A percentile compares a stretch with the other conserved stretches of the same genome.
Conservation (phyloP, 2,888 invertebrate genomes). For the Drosophila aldrichi region DNA sequence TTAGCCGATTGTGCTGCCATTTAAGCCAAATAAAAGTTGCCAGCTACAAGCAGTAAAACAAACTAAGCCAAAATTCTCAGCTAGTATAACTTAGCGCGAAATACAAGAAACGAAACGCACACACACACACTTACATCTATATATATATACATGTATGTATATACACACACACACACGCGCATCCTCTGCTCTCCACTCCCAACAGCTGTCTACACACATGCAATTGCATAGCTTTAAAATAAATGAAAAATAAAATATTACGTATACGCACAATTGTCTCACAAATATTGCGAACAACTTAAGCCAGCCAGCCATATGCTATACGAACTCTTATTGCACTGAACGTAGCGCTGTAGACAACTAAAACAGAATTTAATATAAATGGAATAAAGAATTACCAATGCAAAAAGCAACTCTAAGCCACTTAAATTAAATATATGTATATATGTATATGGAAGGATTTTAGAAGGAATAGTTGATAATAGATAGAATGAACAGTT, state of each 20-base stretch:
- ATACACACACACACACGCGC: not conserved
- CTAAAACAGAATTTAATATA: not conserved
- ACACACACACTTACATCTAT: not conserved
- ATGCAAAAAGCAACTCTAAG: too few relatives aligned
- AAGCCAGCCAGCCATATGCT: constrained; percentile 5
- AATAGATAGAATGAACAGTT: too few relatives aligned
- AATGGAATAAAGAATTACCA: not conserved
- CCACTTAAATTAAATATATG: too few relatives aligned
- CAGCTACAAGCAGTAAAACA: constrained; percentile 2
- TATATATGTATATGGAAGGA: not conserved
- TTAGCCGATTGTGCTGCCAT: not conserved
- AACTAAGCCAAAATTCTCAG: constrained; percentile 27
- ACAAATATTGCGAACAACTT: constrained; percentile 28
- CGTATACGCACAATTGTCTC: constrained; percentile 52
- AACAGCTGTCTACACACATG: not conserved
- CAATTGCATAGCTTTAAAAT: constrained; percentile 20
- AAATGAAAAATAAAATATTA: constrained; percentile 43
- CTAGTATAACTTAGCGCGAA: constrained; percentile 11
- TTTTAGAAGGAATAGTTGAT: not conserved
- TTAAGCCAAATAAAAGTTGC: constrained; percentile 6
- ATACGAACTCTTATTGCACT: constrained; percentile 21
- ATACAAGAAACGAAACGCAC: constrained; percentile 20
- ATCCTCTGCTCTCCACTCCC: not conserved
- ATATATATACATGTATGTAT: not conserved
- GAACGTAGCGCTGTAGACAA: not conserved